Evolutionary conservation across 2,113 vertebrate species (phyloP).

Genomic region (Protobothrops mucrosquamatus): DNA sequence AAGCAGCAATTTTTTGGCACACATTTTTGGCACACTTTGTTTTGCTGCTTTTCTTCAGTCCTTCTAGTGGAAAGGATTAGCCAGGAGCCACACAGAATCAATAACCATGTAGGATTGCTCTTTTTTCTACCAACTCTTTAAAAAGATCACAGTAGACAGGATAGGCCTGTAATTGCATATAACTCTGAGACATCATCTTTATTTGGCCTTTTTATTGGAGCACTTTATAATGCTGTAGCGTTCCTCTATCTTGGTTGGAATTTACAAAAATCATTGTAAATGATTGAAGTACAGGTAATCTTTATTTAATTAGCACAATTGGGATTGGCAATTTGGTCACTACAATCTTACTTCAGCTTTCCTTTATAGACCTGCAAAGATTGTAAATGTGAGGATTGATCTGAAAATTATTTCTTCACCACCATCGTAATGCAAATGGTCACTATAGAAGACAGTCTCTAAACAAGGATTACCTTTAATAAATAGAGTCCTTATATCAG

Average conservation of each 20-base stretch:
- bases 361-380: background rate
- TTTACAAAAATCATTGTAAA: background rate
- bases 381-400: background rate
- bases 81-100: background rate
- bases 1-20: background rate
- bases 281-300: background rate
- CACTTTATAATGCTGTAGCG: background rate
- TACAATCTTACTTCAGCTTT: background rate
- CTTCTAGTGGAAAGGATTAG: background rate
- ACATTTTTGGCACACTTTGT: background rate
- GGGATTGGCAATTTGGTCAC: background rate
- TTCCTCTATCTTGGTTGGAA: background rate
- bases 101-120: background rate
- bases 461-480: background rate
- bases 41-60: background rate
- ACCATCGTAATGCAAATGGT: background rate
- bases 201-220: background rate
- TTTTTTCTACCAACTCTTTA: background rate
- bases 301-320: background rate
- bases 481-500: background rate
- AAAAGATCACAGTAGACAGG: background rate
- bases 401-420: background rate
- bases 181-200: background rate
- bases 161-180: background rate
- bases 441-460: background rate